A percentile compares a stretch with the other conserved stretches of the same genome.
These are phyloP conservation scores for Lucinisca nassula DNA, from an alignment of 2,888 invertebrate species.

Conservation along the genomic window DNA sequence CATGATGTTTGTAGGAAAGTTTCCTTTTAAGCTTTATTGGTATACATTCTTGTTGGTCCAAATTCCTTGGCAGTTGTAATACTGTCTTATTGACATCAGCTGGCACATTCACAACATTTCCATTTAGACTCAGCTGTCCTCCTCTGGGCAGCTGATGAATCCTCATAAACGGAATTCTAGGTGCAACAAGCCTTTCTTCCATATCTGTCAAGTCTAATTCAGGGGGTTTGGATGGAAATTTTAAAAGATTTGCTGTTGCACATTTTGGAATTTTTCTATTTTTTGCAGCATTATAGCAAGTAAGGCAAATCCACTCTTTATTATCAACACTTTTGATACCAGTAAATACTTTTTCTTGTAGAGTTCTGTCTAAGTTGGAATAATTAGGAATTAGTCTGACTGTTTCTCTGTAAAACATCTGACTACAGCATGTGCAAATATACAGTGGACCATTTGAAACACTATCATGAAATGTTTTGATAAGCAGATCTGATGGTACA, in stretches of 20 bases:
- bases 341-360: neutral
- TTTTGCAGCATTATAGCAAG: conserved; percentile 38
- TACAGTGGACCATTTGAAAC: conserved; percentile 14
- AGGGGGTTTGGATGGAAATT: conserved; percentile 49
- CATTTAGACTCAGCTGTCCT: conserved; percentile 67
- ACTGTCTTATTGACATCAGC: conserved; percentile 62
- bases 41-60: neutral
- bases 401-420: conserved; percentile 26
- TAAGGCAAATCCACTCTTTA: conserved; percentile 42
- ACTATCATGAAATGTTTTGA: neutral
- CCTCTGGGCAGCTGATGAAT: conserved; percentile 80
- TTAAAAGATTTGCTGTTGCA: conserved; percentile 45
- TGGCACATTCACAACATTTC: conserved; percentile 73
- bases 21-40: conserved; percentile 1
- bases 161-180: conserved; percentile 86
- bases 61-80: neutral
- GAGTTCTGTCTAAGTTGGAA: neutral
- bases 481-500: neutral
- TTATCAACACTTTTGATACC: conserved; percentile 13
- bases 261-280: conserved; percentile 52
- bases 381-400: neutral
- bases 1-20: neutral
- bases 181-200: conserved; percentile 85
- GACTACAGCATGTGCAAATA: conserved; percentile 33
- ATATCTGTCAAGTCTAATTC: conserved; percentile 65